phyloP scores from a whole-genome alignment of 2,888 invertebrate species.

The Subacronicta megacephala region DNA sequence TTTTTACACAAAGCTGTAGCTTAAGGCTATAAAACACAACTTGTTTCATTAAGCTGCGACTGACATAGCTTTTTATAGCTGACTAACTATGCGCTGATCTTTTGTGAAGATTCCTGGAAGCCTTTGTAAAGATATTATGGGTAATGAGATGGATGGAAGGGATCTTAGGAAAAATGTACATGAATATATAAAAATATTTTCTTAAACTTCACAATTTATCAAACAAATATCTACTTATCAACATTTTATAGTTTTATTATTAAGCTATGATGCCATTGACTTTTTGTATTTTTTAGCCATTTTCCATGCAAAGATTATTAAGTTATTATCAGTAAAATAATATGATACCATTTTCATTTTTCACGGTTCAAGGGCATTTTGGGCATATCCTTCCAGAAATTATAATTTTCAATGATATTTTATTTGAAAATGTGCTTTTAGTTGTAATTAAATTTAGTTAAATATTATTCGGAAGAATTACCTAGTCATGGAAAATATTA shows the following conservation, averaged over 20 bases:
- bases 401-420: too few species aligned
- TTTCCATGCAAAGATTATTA: too few species aligned
- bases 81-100: constrained; percentile 12
- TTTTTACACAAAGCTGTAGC: constrained; percentile 36
- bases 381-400: too few species aligned
- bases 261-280: too few species aligned
- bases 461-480: constrained; percentile 20
- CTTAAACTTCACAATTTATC: too few species aligned
- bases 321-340: too few species aligned
- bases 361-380: too few species aligned
- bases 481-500: constrained; percentile 12
- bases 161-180: not conserved
- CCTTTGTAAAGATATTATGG: constrained; percentile 29
- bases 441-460: too few species aligned
- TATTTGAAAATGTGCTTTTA: not conserved
- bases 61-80: constrained; percentile 44
- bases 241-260: too few species aligned
- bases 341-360: too few species aligned
- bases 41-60: constrained; percentile 41
- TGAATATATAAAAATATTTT: not conserved
- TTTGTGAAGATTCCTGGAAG: constrained; percentile 19
- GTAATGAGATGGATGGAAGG: constrained; percentile 38
- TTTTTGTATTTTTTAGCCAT: too few species aligned
- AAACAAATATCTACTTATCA: too few species aligned
- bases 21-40: constrained; percentile 28